Evolutionary conservation across 2,888 invertebrate species (phyloP), one percentile per base, ranked within the genome.

Genomic region (Alviniconcha strummeri): DNA sequence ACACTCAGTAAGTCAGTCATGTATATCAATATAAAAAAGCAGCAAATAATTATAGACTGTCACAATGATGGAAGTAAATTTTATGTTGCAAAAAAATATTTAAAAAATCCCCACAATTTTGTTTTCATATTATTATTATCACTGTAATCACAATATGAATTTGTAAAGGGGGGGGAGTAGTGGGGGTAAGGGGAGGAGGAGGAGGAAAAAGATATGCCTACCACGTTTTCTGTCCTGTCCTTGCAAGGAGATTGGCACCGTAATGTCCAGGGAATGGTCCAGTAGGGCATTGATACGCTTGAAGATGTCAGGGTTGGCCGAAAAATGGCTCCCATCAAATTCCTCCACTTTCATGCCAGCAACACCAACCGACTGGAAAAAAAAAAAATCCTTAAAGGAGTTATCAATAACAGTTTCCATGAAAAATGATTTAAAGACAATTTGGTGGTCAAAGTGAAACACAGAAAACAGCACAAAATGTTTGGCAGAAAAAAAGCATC

Each of bases 281-380:
- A 94, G 90, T 86, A 94, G 90, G 72, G 93, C 93, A 89, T 93
- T 94, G 84, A 94, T 93, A 56, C 92, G 90, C 83, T 93, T 92
- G 85, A 93, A 92, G 71, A 94, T 90, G 81, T 94, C 94, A 80
- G 90, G 83, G 83, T 91, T 93, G 80, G 85, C 89, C 15, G 85
- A 81, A n/a, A 83, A 80, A 56, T 74, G 85, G 74, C 80, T 86
- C 36, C 75, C 84, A 36, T 87, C 88, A 83, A 84, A 87, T 19
- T 88, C 88, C 54, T 89, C 88, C 54, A 86, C 86, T 19, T 85
- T 87, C 83, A 88, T 84, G 7, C 87, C 82, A 36, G 87, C 86
- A n/a, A 87, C 81, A 17, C 84, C 85, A 17, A 56, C 54, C 57
- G 64, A 55, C 85, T 85, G 72, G 4, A 80, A 5, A 55, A 56